Conservation (phyloP, 2,113 vertebrate species). For the Elephas maximus region DNA sequence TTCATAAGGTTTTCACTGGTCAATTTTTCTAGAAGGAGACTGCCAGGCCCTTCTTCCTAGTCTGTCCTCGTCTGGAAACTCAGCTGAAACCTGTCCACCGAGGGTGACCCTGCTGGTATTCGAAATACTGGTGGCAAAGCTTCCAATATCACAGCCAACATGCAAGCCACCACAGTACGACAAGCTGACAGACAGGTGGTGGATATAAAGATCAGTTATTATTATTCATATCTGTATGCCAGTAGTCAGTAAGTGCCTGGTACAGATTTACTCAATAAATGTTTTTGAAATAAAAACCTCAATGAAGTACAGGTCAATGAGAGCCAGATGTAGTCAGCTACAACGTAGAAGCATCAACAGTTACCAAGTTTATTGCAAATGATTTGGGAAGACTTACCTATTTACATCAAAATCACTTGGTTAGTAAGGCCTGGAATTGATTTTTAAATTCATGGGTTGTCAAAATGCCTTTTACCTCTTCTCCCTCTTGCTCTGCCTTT, state of each 20-base stretch:
- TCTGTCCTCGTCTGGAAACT: too few relatives aligned
- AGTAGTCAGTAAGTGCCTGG: background rate
- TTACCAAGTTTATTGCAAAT: background rate
- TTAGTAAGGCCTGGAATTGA: background rate
- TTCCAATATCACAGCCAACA: too few relatives aligned
- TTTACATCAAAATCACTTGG: background rate
- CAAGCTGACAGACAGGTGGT: too few relatives aligned
- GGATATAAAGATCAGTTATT: background rate
- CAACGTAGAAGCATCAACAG: background rate
- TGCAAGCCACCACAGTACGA: too few relatives aligned
- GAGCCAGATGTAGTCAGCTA: background rate
- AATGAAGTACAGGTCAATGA: background rate
- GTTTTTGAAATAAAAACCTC: constrained; percentile 28
- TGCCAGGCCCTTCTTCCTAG: too few relatives aligned
- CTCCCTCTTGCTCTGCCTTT: background rate
- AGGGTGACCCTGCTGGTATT: too few relatives aligned
- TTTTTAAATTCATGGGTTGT: background rate
- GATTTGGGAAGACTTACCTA: background rate
- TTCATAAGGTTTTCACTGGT: too few relatives aligned
- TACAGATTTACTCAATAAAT: background rate
- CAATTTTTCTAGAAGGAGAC: too few relatives aligned
- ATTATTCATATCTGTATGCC: background rate
- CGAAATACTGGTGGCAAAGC: too few relatives aligned
- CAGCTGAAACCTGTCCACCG: too few relatives aligned
- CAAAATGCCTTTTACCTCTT: constrained; percentile 11